Percentiles rank a stretch among this genome's conserved stretches.
Conservation (phyloP, 2,113 vertebrate genomes). For the Patagioenas fasciata region DNA sequence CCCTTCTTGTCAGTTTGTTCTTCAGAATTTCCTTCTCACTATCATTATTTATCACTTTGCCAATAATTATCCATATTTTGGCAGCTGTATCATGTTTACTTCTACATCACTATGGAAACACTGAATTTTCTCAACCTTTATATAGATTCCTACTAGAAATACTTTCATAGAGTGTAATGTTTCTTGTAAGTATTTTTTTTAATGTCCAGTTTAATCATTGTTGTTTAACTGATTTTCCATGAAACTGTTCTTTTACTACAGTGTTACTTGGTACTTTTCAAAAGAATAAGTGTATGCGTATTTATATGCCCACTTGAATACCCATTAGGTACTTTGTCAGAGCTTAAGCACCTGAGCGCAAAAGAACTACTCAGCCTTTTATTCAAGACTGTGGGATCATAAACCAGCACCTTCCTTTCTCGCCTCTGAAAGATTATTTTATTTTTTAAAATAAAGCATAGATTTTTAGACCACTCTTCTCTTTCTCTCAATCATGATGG, state of each 20-base stretch:
- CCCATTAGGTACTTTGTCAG: background rate
- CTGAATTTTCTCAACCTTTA: background rate
- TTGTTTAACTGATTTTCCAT: background rate
- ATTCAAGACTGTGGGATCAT: background rate
- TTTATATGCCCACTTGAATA: background rate
- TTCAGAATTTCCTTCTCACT: constrained; percentile 44
- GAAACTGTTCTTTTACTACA: background rate
- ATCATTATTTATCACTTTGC: constrained; percentile 2
- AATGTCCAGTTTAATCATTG: background rate
- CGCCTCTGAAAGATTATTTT: background rate
- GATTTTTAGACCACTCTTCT: background rate
- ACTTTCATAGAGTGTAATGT: background rate
- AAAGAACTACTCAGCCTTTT: background rate
- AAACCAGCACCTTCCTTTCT: background rate
- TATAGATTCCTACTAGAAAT: constrained; percentile 19
- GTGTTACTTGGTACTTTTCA: background rate
- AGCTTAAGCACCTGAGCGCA: background rate
- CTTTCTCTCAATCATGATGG: background rate
- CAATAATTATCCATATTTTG: constrained; percentile 57
- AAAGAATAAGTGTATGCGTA: background rate
- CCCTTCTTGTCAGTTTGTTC: background rate
- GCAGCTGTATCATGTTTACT: constrained; percentile 44
- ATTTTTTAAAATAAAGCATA: background rate
- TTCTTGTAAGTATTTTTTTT: background rate
- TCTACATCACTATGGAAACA: constrained; percentile 59